Evolutionary conservation across 1,140 invertebrate species (phyloP).

Genomic region (Dendrolimus kikuchii): DNA sequence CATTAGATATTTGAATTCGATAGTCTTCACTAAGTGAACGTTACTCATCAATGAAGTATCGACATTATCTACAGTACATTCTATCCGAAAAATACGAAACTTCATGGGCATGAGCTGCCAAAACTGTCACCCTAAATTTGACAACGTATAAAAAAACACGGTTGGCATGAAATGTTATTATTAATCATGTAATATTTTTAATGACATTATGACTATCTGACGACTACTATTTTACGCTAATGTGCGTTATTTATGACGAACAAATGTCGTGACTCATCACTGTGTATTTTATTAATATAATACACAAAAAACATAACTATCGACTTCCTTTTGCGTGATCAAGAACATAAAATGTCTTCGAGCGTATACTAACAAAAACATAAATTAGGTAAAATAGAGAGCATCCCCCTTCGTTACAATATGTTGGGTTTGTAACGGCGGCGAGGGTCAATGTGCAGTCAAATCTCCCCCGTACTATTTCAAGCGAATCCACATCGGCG

Average conservation of each 20-base stretch:
- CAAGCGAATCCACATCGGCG: constrained; percentile 46
- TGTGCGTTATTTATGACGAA: constrained; percentile 39
- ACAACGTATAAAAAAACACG: too few relatives aligned
- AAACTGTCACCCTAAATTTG: too few relatives aligned
- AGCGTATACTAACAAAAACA: constrained; percentile 66
- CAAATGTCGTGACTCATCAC: constrained; percentile 47
- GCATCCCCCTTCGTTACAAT: constrained; percentile 65
- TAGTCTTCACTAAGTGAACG: too few relatives aligned
- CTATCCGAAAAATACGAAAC: too few relatives aligned
- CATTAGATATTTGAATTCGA: too few relatives aligned
- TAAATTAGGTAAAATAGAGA: constrained; percentile 69
- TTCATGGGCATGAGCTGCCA: too few relatives aligned
- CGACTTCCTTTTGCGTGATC: constrained; percentile 65
- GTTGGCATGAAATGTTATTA: neutral
- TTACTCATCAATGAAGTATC: too few relatives aligned
- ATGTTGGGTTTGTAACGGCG: constrained; percentile 51
- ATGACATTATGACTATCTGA: neutral
- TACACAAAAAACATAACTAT: constrained; percentile 58
- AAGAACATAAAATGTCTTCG: constrained; percentile 64
- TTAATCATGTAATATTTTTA: neutral
- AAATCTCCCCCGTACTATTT: constrained; percentile 52
- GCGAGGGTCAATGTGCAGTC: constrained; percentile 54
- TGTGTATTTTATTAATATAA: constrained; percentile 51
- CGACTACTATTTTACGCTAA: neutral
- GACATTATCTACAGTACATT: too few relatives aligned